Percentiles rank a stretch among this genome's conserved stretches.
Evolutionary conservation across 1,140 invertebrate species (phyloP).

Genomic region (Oryctes rhinoceros): DNA sequence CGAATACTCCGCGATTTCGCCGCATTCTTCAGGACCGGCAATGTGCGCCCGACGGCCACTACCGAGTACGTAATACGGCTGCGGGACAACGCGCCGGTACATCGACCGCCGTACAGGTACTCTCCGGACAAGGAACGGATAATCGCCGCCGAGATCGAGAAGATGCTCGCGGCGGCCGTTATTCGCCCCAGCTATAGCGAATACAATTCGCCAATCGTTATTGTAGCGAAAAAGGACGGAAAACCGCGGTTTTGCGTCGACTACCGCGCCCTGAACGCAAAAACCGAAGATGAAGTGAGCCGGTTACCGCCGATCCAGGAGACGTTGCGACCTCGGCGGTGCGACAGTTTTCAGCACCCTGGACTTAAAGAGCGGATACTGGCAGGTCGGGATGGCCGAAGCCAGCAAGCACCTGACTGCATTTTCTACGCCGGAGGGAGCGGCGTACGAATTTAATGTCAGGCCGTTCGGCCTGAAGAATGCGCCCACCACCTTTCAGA

Average conservation of each 20-base stretch:
- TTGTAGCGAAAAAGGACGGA: conserved; percentile 48
- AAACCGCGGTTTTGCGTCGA: conserved; percentile 51
- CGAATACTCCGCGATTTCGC: too few species aligned
- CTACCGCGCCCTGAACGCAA: conserved; percentile 59
- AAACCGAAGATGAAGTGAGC: conserved; percentile 56
- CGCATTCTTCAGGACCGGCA: too few species aligned
- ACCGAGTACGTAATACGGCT: too few species aligned
- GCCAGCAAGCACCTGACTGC: conserved; percentile 45
- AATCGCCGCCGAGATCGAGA: conserved; percentile 23
- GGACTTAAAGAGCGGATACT: conserved; percentile 51
- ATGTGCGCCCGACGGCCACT: too few species aligned
- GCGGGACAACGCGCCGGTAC: too few species aligned
- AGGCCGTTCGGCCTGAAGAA: too few species aligned
- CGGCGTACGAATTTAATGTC: too few species aligned
- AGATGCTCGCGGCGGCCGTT: conserved; percentile 43
- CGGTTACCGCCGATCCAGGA: conserved; percentile 49
- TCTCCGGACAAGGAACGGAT: too few species aligned
- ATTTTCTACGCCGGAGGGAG: conserved; percentile 51
- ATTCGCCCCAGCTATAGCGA: conserved; percentile 35
- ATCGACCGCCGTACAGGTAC: too few species aligned
- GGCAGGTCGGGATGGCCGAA: conserved; percentile 50
- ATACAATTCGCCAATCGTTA: conserved; percentile 43
- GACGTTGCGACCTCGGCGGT: conserved; percentile 41
- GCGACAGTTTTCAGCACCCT: conserved; percentile 47
- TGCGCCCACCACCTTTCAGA: too few species aligned